Conservation (phyloP, 2,113 vertebrate species). For the Scopus umbretta region DNA sequence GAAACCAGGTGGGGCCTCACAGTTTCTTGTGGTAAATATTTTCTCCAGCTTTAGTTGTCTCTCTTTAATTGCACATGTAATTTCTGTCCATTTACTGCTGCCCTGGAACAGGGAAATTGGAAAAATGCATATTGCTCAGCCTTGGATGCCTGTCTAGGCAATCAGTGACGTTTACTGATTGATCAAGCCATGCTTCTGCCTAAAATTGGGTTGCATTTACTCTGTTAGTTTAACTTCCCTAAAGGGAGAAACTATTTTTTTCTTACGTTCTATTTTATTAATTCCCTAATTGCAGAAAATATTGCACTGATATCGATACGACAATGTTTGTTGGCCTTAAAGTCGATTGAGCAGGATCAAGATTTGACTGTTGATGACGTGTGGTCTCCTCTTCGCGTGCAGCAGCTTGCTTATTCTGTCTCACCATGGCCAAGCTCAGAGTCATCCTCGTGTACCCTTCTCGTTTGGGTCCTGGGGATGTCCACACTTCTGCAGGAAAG, state of each 20-base stretch:
- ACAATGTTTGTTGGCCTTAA: background rate
- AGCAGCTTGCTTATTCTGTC: background rate
- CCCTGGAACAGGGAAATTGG: background rate
- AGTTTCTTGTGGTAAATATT: constrained; percentile 62
- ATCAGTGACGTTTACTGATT: background rate
- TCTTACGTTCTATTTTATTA: background rate
- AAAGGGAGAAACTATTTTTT: background rate
- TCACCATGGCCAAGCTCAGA: background rate
- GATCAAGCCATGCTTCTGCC: background rate
- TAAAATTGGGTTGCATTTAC: background rate
- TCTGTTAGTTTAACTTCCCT: background rate
- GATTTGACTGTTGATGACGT: background rate
- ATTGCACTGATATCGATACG: background rate
- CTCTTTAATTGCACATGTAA: background rate
- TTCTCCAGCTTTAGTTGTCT: background rate
- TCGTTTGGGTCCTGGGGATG: background rate
- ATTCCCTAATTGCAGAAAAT: background rate
- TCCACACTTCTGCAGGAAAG: background rate
- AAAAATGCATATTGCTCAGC: background rate
- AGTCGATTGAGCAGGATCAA: background rate
- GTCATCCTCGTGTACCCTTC: background rate
- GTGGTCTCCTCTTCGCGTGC: background rate
- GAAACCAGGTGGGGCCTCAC: constrained; percentile 73
- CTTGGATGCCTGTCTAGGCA: background rate
- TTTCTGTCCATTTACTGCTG: background rate